Evolutionary conservation across 1,140 invertebrate genomes (phyloP).

Genomic region (Zaprionus vittiger): DNA sequence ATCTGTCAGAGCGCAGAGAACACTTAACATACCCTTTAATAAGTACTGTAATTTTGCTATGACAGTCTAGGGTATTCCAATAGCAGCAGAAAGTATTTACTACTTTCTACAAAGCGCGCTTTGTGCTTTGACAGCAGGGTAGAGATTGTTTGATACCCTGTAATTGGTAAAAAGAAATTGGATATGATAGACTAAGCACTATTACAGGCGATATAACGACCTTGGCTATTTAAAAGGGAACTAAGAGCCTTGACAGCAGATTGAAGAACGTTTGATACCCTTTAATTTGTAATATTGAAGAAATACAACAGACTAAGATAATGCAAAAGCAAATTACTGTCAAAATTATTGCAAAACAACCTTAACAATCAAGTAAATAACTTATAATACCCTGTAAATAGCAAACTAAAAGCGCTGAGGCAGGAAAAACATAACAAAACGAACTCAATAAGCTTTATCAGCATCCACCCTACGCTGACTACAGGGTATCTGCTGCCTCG

Average conservation of each 20-base stretch:
- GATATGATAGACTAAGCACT: neutral
- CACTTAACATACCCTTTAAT: neutral
- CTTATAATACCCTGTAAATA: too few species aligned
- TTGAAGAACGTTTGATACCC: neutral
- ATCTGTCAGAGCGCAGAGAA: neutral
- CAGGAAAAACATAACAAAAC: too few species aligned
- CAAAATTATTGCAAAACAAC: too few species aligned
- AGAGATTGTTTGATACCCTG: neutral
- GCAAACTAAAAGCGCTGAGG: too few species aligned
- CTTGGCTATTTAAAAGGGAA: too few species aligned
- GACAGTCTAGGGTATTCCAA: neutral
- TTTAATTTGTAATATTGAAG: neutral
- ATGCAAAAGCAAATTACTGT: neutral
- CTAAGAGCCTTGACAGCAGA: neutral
- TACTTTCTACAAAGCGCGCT: neutral
- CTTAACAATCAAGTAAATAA: too few species aligned
- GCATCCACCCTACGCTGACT: neutral
- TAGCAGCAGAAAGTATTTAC: neutral
- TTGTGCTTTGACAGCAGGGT: constrained; percentile 2
- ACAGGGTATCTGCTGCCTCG: neutral
- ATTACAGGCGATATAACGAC: too few species aligned
- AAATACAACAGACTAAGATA: too few species aligned
- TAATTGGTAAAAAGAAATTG: neutral
- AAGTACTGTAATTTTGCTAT: neutral
- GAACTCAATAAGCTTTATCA: too few species aligned